Conservation (phyloP, 2,888 invertebrate genomes). For the Agriopis aurantiaria region DNA sequence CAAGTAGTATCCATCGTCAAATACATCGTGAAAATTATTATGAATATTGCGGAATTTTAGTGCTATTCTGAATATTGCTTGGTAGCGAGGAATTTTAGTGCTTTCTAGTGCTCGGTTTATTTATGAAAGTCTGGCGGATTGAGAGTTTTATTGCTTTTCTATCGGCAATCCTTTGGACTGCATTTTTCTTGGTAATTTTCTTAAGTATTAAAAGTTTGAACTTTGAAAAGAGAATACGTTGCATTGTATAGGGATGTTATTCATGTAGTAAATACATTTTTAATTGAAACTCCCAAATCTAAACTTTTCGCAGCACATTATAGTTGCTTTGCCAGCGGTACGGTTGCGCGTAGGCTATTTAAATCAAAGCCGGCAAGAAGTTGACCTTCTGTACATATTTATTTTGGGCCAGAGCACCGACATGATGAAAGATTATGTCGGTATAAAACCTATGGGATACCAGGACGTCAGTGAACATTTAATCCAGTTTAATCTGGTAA, state of each 20-base stretch:
- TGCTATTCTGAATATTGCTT: neutral
- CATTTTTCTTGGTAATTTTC: neutral
- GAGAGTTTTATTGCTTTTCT: neutral
- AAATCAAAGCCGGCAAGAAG: too few species aligned
- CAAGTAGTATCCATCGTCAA: neutral
- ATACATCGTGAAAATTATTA: constrained; percentile 9
- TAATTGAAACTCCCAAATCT: too few species aligned
- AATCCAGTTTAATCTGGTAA: constrained; percentile 24
- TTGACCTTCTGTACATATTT: too few species aligned
- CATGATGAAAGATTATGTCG: neutral
- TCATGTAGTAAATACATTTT: too few species aligned
- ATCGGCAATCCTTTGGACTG: neutral
- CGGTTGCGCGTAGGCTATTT: too few species aligned
- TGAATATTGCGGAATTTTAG: constrained; percentile 8
- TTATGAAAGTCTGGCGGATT: neutral
- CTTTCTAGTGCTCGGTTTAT: constrained; percentile 10
- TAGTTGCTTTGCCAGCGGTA: too few species aligned
- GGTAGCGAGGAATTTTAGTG: neutral
- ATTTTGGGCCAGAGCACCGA: neutral
- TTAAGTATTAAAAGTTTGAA: neutral
- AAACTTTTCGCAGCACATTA: too few species aligned
- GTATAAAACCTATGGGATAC: constrained; percentile 9
- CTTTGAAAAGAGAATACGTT: neutral
- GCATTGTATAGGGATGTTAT: too few species aligned
- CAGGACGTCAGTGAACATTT: constrained; percentile 15